Evolutionary conservation across 53 echinoderm and acorn worm species (phyloP), one percentile per base, ranked within the genome.

Genomic region (Echinometra lucunter): DNA sequence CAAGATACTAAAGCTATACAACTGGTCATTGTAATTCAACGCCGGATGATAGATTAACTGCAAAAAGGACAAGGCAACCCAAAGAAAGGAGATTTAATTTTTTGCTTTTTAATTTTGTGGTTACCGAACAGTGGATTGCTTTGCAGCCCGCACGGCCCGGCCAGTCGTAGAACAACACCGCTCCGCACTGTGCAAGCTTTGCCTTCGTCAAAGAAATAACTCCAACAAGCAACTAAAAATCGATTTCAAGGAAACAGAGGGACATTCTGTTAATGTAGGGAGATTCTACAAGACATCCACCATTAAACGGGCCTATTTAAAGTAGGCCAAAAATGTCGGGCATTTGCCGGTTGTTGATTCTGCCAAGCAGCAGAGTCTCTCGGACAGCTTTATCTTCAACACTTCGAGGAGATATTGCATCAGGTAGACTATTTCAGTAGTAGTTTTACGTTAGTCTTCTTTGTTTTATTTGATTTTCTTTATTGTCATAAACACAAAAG

Each of bases 281-380:
- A 70, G 34, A 37, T 78, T 42, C 32, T 16, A 78, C 21, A 15
- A 72, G 13, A 42, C 4, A 78, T 40, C 19, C 18, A 40, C 35
- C 5, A 42, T 18, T 40, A 21, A 16, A 42, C 6, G 78, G 38
- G 40, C 78, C 19, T 19, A 30, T 38, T 78, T 7, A 17, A 21
- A 78, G 5, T 78, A 78, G 19, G 42, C 42, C 19, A 42, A 42
- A 66, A 78, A 78, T 78, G 78, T 78, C 78, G 6, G 78, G 78
- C 21, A 78, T 78, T 40, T 78, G 78, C 78, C 35, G 78, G 38
- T 78, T 78, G 78, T 78, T 78, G 78, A 42, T 78, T 38, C 78
- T 78, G 78, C 78, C 78, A 78, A 78, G 78, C 63, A 63, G 63
- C 78, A 78, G 78, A 78, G 42, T 78, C 19, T 78, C 78, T 78